These are phyloP conservation scores for Acrobasis consociella DNA, from an alignment of 2,888 invertebrate species.

Conservation along the genomic window DNA sequence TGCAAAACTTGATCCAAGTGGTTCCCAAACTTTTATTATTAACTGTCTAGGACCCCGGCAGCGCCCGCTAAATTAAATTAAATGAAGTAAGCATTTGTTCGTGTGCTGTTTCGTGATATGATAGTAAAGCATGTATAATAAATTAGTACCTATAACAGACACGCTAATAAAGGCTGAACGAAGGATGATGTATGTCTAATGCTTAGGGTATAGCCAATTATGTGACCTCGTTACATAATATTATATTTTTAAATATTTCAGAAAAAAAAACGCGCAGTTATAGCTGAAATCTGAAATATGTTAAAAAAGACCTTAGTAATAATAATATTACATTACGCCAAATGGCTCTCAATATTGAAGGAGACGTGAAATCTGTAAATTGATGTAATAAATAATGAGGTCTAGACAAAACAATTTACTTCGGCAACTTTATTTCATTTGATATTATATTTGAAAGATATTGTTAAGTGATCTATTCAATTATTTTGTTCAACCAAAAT, in stretches of 20 bases:
- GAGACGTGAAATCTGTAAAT: background rate
- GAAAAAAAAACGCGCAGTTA: too few species aligned
- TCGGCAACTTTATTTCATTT: background rate
- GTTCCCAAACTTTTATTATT: slow-evolving; percentile 69
- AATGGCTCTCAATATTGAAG: background rate
- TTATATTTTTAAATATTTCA: too few species aligned
- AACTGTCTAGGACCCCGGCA: slow-evolving; percentile 33
- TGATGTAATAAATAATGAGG: background rate
- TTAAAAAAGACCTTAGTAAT: too few species aligned
- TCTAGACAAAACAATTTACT: slow-evolving; percentile 12
- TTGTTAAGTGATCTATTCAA: background rate
- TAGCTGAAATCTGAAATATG: too few species aligned
- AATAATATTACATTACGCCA: too few species aligned
- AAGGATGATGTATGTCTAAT: too few species aligned
- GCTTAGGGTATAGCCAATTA: too few species aligned
- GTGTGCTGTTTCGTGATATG: background rate
- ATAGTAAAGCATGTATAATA: too few species aligned
- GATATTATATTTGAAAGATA: background rate
- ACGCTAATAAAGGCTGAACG: too few species aligned
- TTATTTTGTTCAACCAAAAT: background rate
- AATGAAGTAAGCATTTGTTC: slow-evolving; percentile 31
- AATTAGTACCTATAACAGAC: too few species aligned
- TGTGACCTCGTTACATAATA: too few species aligned
- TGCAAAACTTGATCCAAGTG: slow-evolving; percentile 71
- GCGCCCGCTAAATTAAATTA: slow-evolving; percentile 30